A percentile compares a stretch with the other conserved stretches of the same genome.
These are phyloP conservation scores for Bovichtus diacanthus DNA, from an alignment of 2,797 vertebrate species.

Conservation along the genomic window DNA sequence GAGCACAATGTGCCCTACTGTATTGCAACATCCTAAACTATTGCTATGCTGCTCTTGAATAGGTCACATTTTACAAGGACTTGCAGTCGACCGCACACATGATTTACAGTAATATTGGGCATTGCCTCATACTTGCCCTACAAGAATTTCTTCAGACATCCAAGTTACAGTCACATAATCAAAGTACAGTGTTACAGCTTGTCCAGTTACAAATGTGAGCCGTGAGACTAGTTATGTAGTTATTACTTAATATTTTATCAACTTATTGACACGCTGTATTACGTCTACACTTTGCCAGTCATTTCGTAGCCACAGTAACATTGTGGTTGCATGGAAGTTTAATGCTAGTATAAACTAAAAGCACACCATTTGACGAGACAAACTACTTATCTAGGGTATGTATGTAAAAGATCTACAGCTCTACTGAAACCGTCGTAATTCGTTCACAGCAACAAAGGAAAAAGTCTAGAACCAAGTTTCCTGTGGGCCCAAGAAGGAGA, in stretches of 20 bases:
- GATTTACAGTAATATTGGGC: not conserved
- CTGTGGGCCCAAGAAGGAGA: not conserved
- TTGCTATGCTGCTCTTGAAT: not conserved
- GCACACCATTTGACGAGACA: not conserved
- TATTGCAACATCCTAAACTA: not conserved
- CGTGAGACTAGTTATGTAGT: too few relatives aligned
- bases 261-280: too few relatives aligned
- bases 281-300: too few relatives aligned
- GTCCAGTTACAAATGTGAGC: too few relatives aligned
- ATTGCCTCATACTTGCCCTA: too few relatives aligned
- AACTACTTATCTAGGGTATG: not conserved
- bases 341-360: not conserved
- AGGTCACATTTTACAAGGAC: slow-evolving; percentile 1
- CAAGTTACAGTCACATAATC: too few relatives aligned
- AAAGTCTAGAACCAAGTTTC: not conserved
- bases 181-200: too few relatives aligned
- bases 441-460: too few relatives aligned
- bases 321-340: not conserved
- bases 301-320: too few relatives aligned
- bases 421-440: not conserved
- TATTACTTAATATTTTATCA: too few relatives aligned
- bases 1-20: not conserved
- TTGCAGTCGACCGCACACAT: not conserved
- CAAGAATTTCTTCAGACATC: too few relatives aligned
- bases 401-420: not conserved